These are phyloP conservation scores for Cyphomyrus plagiostoma DNA, from an alignment of 2,113 vertebrate species.

Conservation along the genomic window DNA sequence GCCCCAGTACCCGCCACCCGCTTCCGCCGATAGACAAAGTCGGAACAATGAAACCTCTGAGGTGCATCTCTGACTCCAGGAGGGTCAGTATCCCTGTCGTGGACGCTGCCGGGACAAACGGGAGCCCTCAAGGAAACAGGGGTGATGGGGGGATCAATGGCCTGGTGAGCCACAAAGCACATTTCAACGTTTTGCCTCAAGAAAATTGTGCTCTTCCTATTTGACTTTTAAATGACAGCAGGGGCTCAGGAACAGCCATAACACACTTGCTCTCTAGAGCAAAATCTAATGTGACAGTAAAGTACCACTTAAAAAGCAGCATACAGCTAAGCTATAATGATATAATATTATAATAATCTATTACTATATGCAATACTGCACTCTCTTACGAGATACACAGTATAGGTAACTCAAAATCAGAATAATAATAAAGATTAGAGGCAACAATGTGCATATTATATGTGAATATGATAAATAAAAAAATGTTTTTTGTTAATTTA, in stretches of 20 bases:
- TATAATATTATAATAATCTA: not conserved
- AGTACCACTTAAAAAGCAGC: not conserved
- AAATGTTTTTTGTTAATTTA: not conserved
- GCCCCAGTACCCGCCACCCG: not conserved
- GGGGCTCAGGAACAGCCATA: not conserved
- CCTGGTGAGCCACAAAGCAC: not conserved
- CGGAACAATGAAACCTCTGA: not conserved
- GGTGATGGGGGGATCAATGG: not conserved
- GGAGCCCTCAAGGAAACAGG: not conserved
- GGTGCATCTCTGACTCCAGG: not conserved
- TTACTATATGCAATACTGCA: not conserved
- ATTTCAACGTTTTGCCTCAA: not conserved
- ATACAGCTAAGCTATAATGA: not conserved
- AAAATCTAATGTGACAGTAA: not conserved
- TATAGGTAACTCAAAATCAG: not conserved
- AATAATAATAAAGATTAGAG: not conserved
- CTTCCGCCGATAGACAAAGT: not conserved
- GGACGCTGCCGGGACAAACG: not conserved
- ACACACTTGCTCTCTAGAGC: not conserved
- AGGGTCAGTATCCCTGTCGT: conserved; percentile 1
- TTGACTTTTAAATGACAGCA: not conserved
- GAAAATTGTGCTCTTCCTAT: not conserved
- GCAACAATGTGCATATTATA: not conserved
- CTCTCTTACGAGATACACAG: not conserved
- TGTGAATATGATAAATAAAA: not conserved